Conservation (phyloP, 2,888 invertebrate species). For the Lasioglossum malachurum region DNA sequence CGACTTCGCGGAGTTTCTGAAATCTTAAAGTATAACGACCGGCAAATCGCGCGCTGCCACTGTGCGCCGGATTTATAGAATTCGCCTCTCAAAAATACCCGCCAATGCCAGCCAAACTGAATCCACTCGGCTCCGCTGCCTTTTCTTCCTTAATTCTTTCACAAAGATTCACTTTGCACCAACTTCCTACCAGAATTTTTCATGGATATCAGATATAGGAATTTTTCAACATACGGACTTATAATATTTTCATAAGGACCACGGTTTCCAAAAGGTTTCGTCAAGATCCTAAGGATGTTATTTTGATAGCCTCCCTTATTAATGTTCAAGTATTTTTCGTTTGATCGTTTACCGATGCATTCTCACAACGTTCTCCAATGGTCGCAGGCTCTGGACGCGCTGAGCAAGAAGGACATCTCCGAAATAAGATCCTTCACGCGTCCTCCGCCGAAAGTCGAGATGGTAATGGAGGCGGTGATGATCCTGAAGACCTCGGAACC, state of each 20-base stretch:
- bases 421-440: constrained; percentile 96
- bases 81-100: not conserved
- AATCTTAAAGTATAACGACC: constrained; percentile 14
- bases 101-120: not conserved
- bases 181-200: not conserved
- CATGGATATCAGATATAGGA: not conserved
- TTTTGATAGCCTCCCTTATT: not conserved
- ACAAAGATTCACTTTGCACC: not conserved
- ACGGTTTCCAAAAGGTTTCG: not conserved
- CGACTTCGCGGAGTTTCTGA: not conserved
- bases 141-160: not conserved
- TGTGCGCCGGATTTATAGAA: not conserved
- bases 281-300: not conserved
- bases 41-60: not conserved
- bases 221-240: not conserved
- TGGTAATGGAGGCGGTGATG: constrained; percentile 96
- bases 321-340: not conserved
- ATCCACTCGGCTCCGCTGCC: not conserved
- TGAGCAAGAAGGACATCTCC: constrained; percentile 94
- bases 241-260: not conserved
- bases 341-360: not conserved
- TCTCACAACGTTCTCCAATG: not conserved
- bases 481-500: constrained; percentile 92
- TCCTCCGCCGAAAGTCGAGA: constrained; percentile 94
- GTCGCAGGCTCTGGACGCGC: constrained; percentile 89